These are phyloP conservation scores for Siniperca knerii DNA, from an alignment of 2,113 vertebrate species.

Conservation along the genomic window DNA sequence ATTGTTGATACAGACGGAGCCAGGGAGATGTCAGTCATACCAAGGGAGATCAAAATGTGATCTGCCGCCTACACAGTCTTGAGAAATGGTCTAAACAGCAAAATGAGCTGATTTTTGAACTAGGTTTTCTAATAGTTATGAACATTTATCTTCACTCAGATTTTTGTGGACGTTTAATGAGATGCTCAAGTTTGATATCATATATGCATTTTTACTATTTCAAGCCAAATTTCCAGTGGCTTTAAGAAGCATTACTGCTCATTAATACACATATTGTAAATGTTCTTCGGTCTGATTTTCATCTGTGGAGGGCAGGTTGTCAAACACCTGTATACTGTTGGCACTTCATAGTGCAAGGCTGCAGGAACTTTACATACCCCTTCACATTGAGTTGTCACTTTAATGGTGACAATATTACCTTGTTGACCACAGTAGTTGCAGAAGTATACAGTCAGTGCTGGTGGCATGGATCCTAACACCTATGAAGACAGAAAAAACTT, in stretches of 20 bases:
- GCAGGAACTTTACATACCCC: not conserved
- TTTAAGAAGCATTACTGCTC: not conserved
- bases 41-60: too few relatives aligned
- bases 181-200: too few relatives aligned
- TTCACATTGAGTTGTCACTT: not conserved
- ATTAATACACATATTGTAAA: not conserved
- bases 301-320: not conserved
- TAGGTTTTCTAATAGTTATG: too few relatives aligned
- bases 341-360: not conserved
- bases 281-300: not conserved
- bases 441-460: constrained; percentile 37
- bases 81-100: too few relatives aligned
- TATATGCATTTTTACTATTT: too few relatives aligned
- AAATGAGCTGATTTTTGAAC: too few relatives aligned
- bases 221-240: too few relatives aligned
- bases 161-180: too few relatives aligned
- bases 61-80: too few relatives aligned
- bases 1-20: too few relatives aligned
- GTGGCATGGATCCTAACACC: constrained; percentile 9
- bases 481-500: constrained; percentile 12
- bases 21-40: too few relatives aligned
- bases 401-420: constrained; percentile 64
- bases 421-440: constrained; percentile 81
- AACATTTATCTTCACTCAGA: too few relatives aligned
- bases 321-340: not conserved